Evolutionary conservation across 2,113 vertebrate genomes (phyloP).

Genomic region (Anser cygnoides): DNA sequence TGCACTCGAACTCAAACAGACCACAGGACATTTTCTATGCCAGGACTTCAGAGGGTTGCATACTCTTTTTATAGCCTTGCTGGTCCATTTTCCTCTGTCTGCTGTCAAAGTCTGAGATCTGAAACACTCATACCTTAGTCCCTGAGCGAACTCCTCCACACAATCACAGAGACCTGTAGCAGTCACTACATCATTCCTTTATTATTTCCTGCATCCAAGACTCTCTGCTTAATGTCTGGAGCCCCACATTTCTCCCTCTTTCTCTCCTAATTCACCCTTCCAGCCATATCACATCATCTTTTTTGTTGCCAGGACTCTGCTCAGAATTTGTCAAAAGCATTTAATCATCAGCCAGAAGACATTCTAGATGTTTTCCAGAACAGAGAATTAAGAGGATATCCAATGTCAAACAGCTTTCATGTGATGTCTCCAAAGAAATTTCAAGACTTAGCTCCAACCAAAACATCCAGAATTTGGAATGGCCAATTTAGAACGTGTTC

Average conservation of each 20-base stretch:
- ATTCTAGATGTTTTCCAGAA: conserved; percentile 11
- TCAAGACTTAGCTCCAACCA: conserved; percentile 35
- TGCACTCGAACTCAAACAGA: background rate
- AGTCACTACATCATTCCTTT: background rate
- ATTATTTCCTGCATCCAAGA: background rate
- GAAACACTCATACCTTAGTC: background rate
- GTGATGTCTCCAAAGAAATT: background rate
- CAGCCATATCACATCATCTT: background rate
- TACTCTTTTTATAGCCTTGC: conserved; percentile 27
- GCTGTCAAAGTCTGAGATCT: background rate
- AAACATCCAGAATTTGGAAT: conserved; percentile 7
- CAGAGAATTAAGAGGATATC: conserved; percentile 13
- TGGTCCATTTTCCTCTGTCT: conserved; percentile 21
- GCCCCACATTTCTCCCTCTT: background rate
- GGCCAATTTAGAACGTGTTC: background rate
- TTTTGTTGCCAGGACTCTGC: background rate
- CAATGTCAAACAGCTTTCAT: background rate
- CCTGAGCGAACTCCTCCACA: background rate
- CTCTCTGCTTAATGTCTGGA: background rate
- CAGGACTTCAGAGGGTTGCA: conserved; percentile 33
- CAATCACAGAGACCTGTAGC: background rate
- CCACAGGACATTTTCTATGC: background rate
- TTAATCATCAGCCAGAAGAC: conserved; percentile 25
- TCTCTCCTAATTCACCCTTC: background rate
- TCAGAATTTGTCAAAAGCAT: background rate